Evolutionary conservation across 2,888 invertebrate genomes (phyloP), one percentile per base, ranked within the genome.

Genomic region (Choreutis nemorana): DNA sequence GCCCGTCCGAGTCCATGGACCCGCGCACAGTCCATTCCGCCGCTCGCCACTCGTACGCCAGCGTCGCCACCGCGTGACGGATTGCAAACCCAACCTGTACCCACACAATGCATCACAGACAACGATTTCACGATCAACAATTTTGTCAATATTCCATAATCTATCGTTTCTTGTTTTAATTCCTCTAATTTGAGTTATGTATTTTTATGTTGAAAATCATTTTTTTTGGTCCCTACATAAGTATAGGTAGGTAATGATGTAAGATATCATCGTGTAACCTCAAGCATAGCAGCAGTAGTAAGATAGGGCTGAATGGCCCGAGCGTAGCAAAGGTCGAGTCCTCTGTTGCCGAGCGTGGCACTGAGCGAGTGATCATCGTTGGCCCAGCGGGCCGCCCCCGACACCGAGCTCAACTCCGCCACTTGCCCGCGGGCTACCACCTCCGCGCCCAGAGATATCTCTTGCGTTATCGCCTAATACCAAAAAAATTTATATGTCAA

Each of bases 291-390:
- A 22, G 75, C 67, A 4, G 73, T 66, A 0, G 75, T 70, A n/a
- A 78, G 58, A 28, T 57, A 66, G 1, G 77, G 77, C 18, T 55
- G 62, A 29, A 78, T 45, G 10, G 52, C 62, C 11, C 61, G 53
- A 2, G 73, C 72, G 35, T 70, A 78, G 46, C 75, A 78, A 11
- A 78, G 41, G 33, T 78, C 78, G 3, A 78, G 48, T 2, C 77
- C 78, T 3, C 77, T 52, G 43, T 70, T 77, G 23, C 78, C 78
- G n/a, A 73, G 54, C 1, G 78, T 77, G n/a, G 60, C 72, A 37
- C 75, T 73, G 21, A 75, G 27, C 2, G 72, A 56, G 34, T 70
- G 62, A n/a, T 62, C 39, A 1, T 62, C 62, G 30, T 39, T 46
- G 21, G 52, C 42, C 66, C 68, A 78, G 5, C 77, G 68, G 1